Percentiles rank a stretch among this genome's conserved stretches.
Conservation (phyloP, 2,888 invertebrate genomes). For the Trachelus tabidus region DNA sequence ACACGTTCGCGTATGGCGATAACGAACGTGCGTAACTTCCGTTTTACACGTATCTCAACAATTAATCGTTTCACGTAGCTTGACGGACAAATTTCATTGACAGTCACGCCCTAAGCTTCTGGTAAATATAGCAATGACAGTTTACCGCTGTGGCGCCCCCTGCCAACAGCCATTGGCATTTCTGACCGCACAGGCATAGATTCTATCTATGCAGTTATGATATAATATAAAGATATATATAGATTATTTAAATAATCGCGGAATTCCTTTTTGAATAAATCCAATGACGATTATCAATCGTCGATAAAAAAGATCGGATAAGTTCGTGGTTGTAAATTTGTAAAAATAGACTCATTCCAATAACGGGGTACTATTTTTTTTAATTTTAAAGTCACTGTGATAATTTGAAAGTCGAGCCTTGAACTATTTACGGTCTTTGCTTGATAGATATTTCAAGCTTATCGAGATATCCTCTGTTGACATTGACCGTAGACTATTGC, state of each 20-base stretch:
- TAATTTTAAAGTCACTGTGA: background rate
- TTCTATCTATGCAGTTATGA: too few relatives aligned
- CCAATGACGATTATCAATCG: too few relatives aligned
- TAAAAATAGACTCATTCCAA: background rate
- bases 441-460: background rate
- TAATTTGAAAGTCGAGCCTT: background rate
- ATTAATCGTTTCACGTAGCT: background rate
- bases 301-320: background rate
- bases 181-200: too few relatives aligned
- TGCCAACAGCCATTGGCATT: conserved; percentile 5
- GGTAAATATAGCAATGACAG: conserved; percentile 34
- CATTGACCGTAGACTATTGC: background rate
- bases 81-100: background rate
- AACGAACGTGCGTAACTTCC: background rate
- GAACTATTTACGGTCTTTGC: background rate
- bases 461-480: background rate
- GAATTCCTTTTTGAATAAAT: too few relatives aligned
- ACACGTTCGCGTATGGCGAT: background rate
- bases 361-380: background rate
- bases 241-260: too few relatives aligned
- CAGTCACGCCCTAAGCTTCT: background rate
- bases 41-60: background rate
- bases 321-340: background rate
- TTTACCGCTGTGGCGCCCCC: background rate
- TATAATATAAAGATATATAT: too few relatives aligned